Conservation (phyloP, 2,888 invertebrate genomes). For the Netelia fuscicornis region DNA sequence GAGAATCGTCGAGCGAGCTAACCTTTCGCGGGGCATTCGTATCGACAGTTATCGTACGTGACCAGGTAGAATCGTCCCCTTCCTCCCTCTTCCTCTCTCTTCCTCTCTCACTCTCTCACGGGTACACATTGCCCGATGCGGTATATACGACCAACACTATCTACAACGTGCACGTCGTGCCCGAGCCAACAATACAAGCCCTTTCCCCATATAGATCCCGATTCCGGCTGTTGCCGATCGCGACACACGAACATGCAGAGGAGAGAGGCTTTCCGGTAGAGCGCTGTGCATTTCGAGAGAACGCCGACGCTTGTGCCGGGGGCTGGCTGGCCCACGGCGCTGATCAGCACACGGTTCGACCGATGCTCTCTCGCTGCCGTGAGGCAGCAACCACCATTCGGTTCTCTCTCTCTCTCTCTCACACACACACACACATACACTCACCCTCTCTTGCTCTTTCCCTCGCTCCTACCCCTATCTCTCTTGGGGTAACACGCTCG, state of each 20-base stretch:
- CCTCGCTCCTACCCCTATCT: conserved; percentile 30
- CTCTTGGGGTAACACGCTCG: conserved; percentile 79
- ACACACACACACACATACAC: neutral
- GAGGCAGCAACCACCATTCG: conserved; percentile 36
- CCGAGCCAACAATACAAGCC: conserved; percentile 45
- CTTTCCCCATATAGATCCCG: conserved; percentile 40
- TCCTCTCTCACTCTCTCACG: neutral
- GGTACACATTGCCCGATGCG: conserved; percentile 50
- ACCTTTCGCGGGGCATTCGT: conserved; percentile 54
- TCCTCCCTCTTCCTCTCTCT: neutral
- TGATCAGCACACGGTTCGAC: conserved; percentile 54
- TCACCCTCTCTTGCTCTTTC: conserved; percentile 24
- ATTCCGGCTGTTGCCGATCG: conserved; percentile 47
- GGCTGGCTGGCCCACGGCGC: conserved; percentile 36
- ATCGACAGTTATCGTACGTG: conserved; percentile 68
- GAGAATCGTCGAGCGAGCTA: conserved; percentile 32
- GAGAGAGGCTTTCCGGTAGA: conserved; percentile 40
- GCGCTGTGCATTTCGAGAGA: conserved; percentile 25
- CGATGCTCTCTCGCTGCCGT: conserved; percentile 45
- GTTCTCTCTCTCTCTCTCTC: neutral
- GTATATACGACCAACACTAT: conserved; percentile 51
- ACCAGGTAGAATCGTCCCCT: conserved; percentile 58
- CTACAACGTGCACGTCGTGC: conserved; percentile 57
- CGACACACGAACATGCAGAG: conserved; percentile 23
- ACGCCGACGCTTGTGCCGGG: conserved; percentile 16